phyloP scores from a whole-genome alignment of 2,797 vertebrate species.

The Sebastes matsubarae region DNA sequence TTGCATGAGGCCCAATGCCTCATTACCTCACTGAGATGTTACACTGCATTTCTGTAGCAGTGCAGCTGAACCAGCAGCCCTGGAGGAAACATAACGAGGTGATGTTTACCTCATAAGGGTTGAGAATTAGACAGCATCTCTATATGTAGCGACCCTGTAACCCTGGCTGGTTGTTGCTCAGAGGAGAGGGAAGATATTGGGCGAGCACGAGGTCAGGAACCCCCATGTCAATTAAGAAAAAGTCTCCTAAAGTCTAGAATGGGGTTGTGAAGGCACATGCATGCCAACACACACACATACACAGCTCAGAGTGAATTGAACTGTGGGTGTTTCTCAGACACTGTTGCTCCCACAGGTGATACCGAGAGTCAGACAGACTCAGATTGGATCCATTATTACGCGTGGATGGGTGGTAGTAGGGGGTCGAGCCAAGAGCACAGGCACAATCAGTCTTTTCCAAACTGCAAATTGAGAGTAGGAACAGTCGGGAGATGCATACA shows the following conservation, averaged over 20 bases:
- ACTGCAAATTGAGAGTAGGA: constrained; percentile 28
- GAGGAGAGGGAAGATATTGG: background rate
- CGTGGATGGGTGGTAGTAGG: background rate
- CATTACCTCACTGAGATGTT: background rate
- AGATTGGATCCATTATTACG: constrained; percentile 38
- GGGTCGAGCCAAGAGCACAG: constrained; percentile 11
- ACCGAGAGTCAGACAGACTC: constrained; percentile 16
- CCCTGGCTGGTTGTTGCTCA: background rate
- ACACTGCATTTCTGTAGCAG: background rate
- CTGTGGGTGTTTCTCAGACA: background rate
- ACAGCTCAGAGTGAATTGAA: constrained; percentile 6
- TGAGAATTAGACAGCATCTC: background rate
- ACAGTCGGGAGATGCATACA: background rate
- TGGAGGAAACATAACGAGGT: background rate
- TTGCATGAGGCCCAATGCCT: background rate
- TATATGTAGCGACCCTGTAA: background rate
- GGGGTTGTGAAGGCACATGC: background rate
- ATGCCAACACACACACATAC: background rate
- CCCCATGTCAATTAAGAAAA: background rate
- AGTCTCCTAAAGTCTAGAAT: background rate
- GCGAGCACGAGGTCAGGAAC: background rate
- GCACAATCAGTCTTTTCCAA: constrained; percentile 26
- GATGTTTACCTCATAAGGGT: background rate
- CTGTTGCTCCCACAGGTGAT: constrained; percentile 9
- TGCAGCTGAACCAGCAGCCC: background rate